phyloP scores from a whole-genome alignment of 2,888 invertebrate genomes.

The Diadromus collaris region DNA sequence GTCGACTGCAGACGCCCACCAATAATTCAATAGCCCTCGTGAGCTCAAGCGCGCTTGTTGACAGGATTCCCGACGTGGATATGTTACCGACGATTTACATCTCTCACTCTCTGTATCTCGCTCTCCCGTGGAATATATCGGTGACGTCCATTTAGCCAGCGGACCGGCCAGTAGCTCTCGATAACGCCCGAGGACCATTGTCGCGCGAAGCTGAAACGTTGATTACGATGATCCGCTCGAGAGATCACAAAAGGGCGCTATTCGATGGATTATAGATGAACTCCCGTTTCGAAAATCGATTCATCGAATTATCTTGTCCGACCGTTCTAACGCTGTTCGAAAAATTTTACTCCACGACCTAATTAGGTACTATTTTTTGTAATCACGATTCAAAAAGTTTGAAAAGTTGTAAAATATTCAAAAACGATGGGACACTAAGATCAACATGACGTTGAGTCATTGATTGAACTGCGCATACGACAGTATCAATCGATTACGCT shows the following conservation, averaged over 20 bases:
- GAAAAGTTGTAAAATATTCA: conserved; percentile 17
- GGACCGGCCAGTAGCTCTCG: conserved; percentile 45
- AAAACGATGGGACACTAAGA: conserved; percentile 11
- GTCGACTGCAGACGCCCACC: conserved; percentile 40
- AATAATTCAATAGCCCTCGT: conserved; percentile 59
- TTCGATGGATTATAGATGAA: conserved; percentile 7
- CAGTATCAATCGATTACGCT: background rate
- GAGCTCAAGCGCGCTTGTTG: conserved; percentile 50
- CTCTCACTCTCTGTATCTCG: conserved; percentile 14
- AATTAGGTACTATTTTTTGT: too few species aligned
- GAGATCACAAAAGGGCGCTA: conserved; percentile 30
- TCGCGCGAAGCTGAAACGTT: conserved; percentile 34
- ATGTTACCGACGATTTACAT: conserved; percentile 59
- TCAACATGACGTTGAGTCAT: background rate
- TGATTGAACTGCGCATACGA: background rate
- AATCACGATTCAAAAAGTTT: background rate
- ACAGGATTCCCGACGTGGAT: conserved; percentile 59
- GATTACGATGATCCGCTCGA: conserved; percentile 52
- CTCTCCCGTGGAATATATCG: conserved; percentile 53
- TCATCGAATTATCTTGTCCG: background rate
- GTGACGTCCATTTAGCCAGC: conserved; percentile 54
- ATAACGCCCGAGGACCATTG: conserved; percentile 50
- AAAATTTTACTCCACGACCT: background rate
- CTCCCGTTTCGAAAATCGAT: background rate
- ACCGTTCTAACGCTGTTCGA: background rate